Evolutionary conservation across 2,797 vertebrate genomes (phyloP).

Genomic region (Ceyx erithaca): DNA sequence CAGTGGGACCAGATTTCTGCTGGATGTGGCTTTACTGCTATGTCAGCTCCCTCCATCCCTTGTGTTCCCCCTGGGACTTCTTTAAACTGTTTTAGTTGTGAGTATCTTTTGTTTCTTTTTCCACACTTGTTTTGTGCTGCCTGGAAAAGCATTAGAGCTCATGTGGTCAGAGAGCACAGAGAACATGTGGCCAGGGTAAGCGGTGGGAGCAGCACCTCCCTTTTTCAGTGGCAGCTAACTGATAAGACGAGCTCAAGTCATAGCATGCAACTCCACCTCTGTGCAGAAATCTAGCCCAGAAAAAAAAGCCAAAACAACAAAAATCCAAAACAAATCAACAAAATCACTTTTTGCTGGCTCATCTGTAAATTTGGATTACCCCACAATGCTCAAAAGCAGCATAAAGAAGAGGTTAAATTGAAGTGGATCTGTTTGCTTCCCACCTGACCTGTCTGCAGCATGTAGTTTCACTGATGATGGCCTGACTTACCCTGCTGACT

Average conservation of each 20-base stretch:
- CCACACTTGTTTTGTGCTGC: background rate
- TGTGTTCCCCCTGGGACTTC: background rate
- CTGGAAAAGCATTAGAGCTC: background rate
- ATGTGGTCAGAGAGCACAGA: fast-evolving
- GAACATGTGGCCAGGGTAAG: background rate
- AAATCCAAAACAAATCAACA: too few species aligned
- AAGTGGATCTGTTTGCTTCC: too few species aligned
- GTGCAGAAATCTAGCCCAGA: background rate
- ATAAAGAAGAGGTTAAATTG: too few species aligned
- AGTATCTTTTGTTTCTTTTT: background rate
- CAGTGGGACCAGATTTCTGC: fast-evolving
- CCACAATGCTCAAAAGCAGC: too few species aligned
- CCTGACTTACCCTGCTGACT: too few species aligned
- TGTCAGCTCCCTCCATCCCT: background rate
- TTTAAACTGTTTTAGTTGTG: background rate
- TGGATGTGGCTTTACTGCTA: fast-evolving
- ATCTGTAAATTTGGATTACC: too few species aligned
- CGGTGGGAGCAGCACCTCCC: background rate
- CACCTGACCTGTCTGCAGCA: too few species aligned
- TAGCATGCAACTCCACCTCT: background rate
- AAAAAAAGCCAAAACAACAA: too few species aligned
- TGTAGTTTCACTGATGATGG: too few species aligned
- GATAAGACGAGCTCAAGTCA: background rate
- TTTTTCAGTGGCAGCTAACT: background rate
- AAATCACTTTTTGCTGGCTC: too few species aligned